Evolutionary conservation across 2,797 vertebrate genomes (phyloP).

Genomic region (Pseudotriccus pelzelni): DNA sequence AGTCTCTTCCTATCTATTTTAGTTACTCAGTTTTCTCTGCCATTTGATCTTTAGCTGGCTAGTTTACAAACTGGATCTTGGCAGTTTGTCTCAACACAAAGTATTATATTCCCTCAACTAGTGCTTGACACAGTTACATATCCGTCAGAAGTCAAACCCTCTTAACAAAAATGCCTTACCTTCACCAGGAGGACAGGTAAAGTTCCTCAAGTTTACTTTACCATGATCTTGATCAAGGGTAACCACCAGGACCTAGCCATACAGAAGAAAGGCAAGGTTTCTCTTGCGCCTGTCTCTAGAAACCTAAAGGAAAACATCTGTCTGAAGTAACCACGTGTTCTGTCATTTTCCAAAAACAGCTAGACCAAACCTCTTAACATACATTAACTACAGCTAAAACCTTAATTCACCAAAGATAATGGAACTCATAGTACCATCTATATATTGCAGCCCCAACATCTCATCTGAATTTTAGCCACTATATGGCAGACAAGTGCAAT

Average conservation of each 20-base stretch:
- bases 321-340: background rate
- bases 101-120: background rate
- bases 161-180: constrained; percentile 1
- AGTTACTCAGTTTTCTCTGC: background rate
- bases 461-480: background rate
- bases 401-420: background rate
- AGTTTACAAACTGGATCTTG: background rate
- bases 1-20: background rate
- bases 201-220: background rate
- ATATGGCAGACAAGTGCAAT: background rate
- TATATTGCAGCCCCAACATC: background rate
- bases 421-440: background rate
- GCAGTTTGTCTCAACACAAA: background rate
- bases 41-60: background rate
- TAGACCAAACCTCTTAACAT: background rate
- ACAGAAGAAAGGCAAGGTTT: background rate
- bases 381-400: background rate
- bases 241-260: background rate
- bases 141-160: background rate
- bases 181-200: background rate
- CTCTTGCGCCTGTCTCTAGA: background rate
- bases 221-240: background rate
- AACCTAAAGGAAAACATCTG: background rate
- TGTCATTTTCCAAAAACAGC: background rate
- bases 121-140: background rate